A percentile compares a stretch with the other conserved stretches of the same genome.
These are phyloP conservation scores for Poeciliopsis occidentalis DNA, from an alignment of 2,113 vertebrate species.

Conservation along the genomic window DNA sequence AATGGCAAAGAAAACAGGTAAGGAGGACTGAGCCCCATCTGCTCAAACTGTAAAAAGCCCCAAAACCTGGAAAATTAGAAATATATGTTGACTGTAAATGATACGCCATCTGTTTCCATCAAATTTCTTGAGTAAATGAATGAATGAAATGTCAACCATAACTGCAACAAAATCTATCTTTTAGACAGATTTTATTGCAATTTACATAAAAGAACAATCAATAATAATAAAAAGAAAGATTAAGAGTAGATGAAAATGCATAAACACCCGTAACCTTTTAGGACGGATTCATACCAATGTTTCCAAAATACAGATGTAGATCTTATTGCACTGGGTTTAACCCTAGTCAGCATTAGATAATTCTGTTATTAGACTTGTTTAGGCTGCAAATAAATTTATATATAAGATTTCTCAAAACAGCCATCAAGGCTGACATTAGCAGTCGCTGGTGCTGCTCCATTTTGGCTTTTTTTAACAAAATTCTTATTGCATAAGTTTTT, in stretches of 20 bases:
- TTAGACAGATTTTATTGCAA: not conserved
- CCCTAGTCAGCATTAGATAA: not conserved
- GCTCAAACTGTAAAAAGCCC: too few species aligned
- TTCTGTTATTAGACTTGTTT: not conserved
- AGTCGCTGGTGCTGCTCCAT: too few species aligned
- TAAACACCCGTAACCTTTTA: not conserved
- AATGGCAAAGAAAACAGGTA: slow-evolving; percentile 95
- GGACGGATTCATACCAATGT: not conserved
- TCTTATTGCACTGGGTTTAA: not conserved
- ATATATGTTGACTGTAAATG: not conserved
- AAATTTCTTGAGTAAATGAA: not conserved
- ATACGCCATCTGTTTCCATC: not conserved
- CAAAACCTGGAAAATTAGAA: too few species aligned
- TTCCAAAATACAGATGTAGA: not conserved
- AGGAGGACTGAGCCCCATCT: too few species aligned
- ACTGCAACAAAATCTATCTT: too few species aligned
- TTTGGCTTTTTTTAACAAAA: too few species aligned
- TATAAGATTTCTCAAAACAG: not conserved
- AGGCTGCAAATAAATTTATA: not conserved
- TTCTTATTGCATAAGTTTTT: too few species aligned
- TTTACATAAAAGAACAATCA: slow-evolving; percentile 23
- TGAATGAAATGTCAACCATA: not conserved
- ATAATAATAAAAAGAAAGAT: not conserved
- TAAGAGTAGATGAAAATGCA: not conserved
- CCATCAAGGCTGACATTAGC: not conserved